A percentile compares a stretch with the other conserved stretches of the same genome.
Evolutionary conservation across 2,113 vertebrate species (phyloP).

Genomic region (Rhea pennata): DNA sequence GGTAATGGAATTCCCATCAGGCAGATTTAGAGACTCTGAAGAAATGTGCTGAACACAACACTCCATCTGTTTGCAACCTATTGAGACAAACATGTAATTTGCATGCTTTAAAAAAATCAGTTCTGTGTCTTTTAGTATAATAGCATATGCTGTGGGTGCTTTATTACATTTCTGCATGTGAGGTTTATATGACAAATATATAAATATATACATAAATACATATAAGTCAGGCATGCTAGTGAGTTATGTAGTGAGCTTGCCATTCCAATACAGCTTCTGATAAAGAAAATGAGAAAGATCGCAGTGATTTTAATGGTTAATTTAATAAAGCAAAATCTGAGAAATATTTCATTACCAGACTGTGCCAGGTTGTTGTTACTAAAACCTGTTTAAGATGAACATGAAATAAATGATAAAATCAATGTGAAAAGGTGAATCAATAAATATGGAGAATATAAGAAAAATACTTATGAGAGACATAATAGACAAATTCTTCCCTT

Average conservation of each 20-base stretch:
- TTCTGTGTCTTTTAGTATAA: background rate
- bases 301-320: background rate
- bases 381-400: background rate
- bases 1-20: conserved; percentile 77
- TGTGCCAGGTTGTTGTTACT: background rate
- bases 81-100: conserved; percentile 43
- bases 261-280: background rate
- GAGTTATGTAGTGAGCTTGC: background rate
- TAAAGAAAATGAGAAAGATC: background rate
- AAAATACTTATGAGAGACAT: background rate
- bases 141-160: conserved; percentile 25
- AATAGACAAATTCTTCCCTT: background rate
- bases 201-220: background rate
- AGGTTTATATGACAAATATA: conserved; percentile 3
- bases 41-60: conserved; percentile 61
- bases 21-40: conserved; percentile 70
- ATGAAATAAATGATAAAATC: background rate
- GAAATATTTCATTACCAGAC: background rate
- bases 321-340: background rate
- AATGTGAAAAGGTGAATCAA: background rate
- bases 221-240: background rate
- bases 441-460: background rate
- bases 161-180: background rate
- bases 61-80: conserved; percentile 72
- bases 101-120: conserved; percentile 19